Evolutionary conservation across 2,797 vertebrate genomes (phyloP), one percentile per base, ranked within the genome.

Genomic region (Petrocephalus sullivani): DNA sequence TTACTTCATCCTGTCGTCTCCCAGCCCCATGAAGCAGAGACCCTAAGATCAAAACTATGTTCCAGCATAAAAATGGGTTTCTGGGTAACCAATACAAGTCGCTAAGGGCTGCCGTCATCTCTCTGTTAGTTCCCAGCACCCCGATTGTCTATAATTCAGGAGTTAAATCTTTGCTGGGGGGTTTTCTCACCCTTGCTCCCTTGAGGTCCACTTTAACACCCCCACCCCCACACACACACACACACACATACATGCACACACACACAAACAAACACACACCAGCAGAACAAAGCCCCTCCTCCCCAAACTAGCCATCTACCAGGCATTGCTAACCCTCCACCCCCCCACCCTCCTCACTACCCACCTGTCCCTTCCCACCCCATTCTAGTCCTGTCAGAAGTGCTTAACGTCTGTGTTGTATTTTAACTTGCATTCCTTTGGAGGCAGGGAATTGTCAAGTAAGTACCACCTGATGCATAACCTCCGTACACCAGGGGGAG

Each of bases 401-500:
- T 94, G 87, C 90, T 97, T 97, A 97, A 97, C 95, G 92, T 95
- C 93, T 97, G 93, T 97, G 93, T 97, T 98, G 91, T 98, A 95
- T 98, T 97, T 97, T 96, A 95, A 96, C 96, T 97, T 97, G 97
- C 97, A 97, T 97, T 97, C 97, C 96, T 96, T 95, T 98, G 97
- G 97, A 98, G 97, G 97, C 97, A 97, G 97, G 97, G 97, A 97
- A 98, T 98, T 96, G 97, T 98, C 97, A 98, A 98, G 97, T 97
- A 97, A 96, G 97, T 98, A 98, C 94, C 91, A 90, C 51, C 89
- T 88, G 53, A 41, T 58, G 56, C 75, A 58, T 60, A 12, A n/a
- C 54, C 53, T 41, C 54, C 37, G 4, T 23, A 64, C 58, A 61
- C 57, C 7, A 41, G 85, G 37, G 57, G 83, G 83, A 8, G 83